Evolutionary conservation across 2,888 invertebrate genomes (phyloP).

Genomic region (Dione juno): DNA sequence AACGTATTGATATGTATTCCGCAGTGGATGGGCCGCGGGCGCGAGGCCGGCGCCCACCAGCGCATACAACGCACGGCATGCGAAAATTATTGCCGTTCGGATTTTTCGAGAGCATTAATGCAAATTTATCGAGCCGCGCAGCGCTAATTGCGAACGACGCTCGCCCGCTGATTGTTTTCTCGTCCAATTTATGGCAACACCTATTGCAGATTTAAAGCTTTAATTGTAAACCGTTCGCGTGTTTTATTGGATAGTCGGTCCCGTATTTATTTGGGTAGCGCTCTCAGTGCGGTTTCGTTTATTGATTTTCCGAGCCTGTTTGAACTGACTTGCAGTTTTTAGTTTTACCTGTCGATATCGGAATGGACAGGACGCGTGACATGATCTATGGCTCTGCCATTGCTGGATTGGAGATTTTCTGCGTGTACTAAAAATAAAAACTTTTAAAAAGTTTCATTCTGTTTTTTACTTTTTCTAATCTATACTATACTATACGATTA

Average conservation of each 20-base stretch:
- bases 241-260: conserved; percentile 82
- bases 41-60: conserved; percentile 32
- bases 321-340: conserved; percentile 60
- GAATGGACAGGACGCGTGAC: conserved; percentile 53
- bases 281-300: conserved; percentile 74
- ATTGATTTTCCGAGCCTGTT: conserved; percentile 74
- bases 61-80: conserved; percentile 70
- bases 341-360: conserved; percentile 57
- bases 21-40: conserved; percentile 39
- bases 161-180: conserved; percentile 82
- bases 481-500: not conserved
- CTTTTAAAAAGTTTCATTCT: conserved; percentile 29
- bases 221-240: conserved; percentile 83
- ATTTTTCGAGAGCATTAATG: conserved; percentile 84
- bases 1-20: conserved; percentile 44
- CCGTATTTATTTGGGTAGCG: conserved; percentile 76
- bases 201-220: conserved; percentile 84
- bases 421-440: conserved; percentile 47
- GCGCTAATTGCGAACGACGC: conserved; percentile 82
- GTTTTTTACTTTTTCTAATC: not conserved
- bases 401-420: conserved; percentile 43
- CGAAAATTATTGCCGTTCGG: conserved; percentile 80
- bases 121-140: conserved; percentile 82
- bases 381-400: conserved; percentile 54
- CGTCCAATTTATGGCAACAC: conserved; percentile 83